Evolutionary conservation across 2,888 invertebrate genomes (phyloP).

Genomic region (Chouioia cunea): DNA sequence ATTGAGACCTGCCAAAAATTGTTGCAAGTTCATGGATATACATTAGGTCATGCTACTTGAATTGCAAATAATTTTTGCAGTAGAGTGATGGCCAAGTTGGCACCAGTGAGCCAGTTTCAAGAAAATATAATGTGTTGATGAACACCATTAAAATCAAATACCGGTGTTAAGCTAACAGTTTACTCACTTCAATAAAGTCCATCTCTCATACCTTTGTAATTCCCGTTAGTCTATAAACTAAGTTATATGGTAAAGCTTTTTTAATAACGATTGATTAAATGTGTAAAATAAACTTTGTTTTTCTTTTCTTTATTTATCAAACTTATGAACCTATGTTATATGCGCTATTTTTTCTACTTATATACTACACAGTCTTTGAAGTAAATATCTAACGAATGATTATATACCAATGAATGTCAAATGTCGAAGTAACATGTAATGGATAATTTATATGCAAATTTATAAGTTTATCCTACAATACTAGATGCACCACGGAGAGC

Average conservation of each 20-base stretch:
- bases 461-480: slow-evolving; percentile 74
- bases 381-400: slow-evolving; percentile 17
- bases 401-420: slow-evolving; percentile 24
- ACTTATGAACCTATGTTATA: slow-evolving; percentile 5
- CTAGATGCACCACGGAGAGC: slow-evolving; percentile 86
- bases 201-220: slow-evolving; percentile 45
- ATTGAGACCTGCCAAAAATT: slow-evolving; percentile 40
- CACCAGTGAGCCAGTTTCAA: slow-evolving; percentile 14
- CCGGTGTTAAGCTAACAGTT: slow-evolving; percentile 34
- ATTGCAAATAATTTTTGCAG: slow-evolving; percentile 56
- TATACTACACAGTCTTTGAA: slow-evolving; percentile 4
- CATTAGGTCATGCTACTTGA: slow-evolving; percentile 52
- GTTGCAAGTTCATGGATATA: slow-evolving; percentile 16
- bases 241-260: slow-evolving; percentile 63
- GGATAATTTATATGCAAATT: slow-evolving; percentile 15
- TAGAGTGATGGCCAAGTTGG: slow-evolving; percentile 23
- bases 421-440: slow-evolving; percentile 28
- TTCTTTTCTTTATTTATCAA: slow-evolving; percentile 32
- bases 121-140: slow-evolving; percentile 44
- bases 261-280: slow-evolving; percentile 59
- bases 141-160: slow-evolving; percentile 24
- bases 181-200: slow-evolving; percentile 34
- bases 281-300: slow-evolving; percentile 56
- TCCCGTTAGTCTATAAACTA: slow-evolving; percentile 60
- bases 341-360: slow-evolving; percentile 38